These are phyloP conservation scores for Chrysomallon squamiferum DNA, from an alignment of 1,140 invertebrate species.

Conservation along the genomic window DNA sequence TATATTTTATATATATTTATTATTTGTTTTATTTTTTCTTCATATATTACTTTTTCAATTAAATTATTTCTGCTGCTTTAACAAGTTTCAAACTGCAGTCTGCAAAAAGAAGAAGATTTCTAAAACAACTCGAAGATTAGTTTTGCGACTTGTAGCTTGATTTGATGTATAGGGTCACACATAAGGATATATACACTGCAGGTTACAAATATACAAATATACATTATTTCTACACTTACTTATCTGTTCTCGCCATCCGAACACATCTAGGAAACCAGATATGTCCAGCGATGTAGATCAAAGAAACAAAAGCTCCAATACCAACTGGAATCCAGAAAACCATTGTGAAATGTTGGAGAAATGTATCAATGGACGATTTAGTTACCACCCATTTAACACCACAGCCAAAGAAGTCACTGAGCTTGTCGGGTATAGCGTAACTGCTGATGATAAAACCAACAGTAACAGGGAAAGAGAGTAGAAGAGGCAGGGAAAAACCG, in stretches of 20 bases:
- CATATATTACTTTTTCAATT: too few species aligned
- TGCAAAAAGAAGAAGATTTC: too few species aligned
- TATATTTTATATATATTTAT: too few species aligned
- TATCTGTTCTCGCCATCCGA: slow-evolving; percentile 93
- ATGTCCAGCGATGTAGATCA: slow-evolving; percentile 94
- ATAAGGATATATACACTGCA: too few species aligned
- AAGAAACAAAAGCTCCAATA: slow-evolving; percentile 86
- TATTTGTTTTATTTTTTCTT: too few species aligned
- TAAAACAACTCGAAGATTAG: too few species aligned
- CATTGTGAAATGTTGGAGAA: slow-evolving; percentile 19
- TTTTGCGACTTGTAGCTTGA: too few species aligned
- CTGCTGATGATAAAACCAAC: slow-evolving; percentile 78
- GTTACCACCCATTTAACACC: slow-evolving; percentile 13
- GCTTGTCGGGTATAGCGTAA: slow-evolving; percentile 12
- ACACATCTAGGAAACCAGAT: slow-evolving; percentile 98
- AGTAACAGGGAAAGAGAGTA: slow-evolving; percentile 86
- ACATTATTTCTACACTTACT: too few species aligned
- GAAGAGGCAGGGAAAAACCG: slow-evolving; percentile 94
- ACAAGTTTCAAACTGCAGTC: too few species aligned
- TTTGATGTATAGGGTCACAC: too few species aligned
- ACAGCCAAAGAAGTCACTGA: slow-evolving; percentile 7
- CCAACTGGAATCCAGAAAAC: slow-evolving; percentile 23
- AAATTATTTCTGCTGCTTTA: too few species aligned
- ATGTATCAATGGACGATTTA: slow-evolving; percentile 9
- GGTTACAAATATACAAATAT: too few species aligned